Base-by-base conservation (phyloP, 2,888 invertebrate species). In the Agrenia bidenticulata region DNA sequence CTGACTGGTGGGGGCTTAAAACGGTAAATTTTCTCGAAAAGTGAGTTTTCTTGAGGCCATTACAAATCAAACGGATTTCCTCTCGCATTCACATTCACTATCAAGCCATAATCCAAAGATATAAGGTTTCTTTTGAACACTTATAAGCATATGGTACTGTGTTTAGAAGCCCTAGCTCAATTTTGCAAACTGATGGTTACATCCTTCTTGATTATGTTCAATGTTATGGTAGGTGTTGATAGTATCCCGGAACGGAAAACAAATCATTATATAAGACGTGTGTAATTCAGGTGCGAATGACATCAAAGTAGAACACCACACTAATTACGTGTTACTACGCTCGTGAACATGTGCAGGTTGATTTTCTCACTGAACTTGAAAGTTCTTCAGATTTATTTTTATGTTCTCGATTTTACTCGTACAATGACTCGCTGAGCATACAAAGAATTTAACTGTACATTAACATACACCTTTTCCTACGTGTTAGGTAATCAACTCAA, bases 361-460 rank as follows among this genome's bases (percentile, higher is more conserved):
- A 17, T 45, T 15, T 17, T 45, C 45, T 45, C 45, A 45, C 9
- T 45, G 45, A 45, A 45, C 45, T 45, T 45, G 45, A 45, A 45
- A 45, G 45, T 45, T 45, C 45, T 45, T 45, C 15, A 45, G 45
- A 45, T 45, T 45, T 45, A 5, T 19, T 45, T 45, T 45, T 45
- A 45, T 45, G n/a, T 45, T 45, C 45, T 45, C 45, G 45, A 45
- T 45, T 45, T 45, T 45, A 9, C 45, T 45, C 15, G 5, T 45
- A 9, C 15, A 45, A 45, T n/a, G 45, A 15, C 19, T 45, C 9
- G 15, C 45, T 17, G n/a, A 45, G 9, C n/a, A 45, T 15, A 11
- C 11, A 17, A 4, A 45, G 45, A 45, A 45, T 11, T 45, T 45
- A 45, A 45, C 45, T 5, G 45, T 45, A 45, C 45, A 45, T 45